Evolutionary conservation across 2,888 invertebrate genomes (phyloP).

Genomic region (Petrolisthes cinctipes): DNA sequence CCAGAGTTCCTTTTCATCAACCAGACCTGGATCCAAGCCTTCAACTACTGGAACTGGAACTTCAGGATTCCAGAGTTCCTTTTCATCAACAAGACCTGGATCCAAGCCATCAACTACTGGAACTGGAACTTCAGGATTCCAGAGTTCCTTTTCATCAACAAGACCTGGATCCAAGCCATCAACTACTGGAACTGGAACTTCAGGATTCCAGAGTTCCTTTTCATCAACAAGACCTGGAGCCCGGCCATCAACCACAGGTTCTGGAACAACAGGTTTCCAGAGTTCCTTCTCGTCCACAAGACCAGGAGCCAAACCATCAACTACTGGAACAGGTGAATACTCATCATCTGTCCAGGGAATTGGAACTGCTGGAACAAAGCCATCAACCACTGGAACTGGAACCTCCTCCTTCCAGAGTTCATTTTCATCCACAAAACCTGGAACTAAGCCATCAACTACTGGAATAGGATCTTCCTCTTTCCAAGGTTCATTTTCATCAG

Average conservation of each 20-base stretch:
- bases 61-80: background rate
- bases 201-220: background rate
- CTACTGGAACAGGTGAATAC: too few relatives aligned
- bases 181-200: background rate
- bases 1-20: background rate
- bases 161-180: background rate
- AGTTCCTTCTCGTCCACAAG: background rate
- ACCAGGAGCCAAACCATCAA: background rate
- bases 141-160: background rate
- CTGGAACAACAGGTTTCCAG: background rate
- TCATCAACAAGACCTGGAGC: background rate
- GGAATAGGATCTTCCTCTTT: too few relatives aligned
- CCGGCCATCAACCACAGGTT: background rate
- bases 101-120: background rate
- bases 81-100: background rate
- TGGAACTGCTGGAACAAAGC: too few relatives aligned
- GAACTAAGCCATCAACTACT: too few relatives aligned
- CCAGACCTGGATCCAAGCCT: background rate
- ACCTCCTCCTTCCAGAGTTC: too few relatives aligned
- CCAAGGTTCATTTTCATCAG: too few relatives aligned
- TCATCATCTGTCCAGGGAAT: too few relatives aligned
- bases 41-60: background rate
- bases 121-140: background rate
- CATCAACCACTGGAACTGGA: too few relatives aligned
- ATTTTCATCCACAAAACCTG: too few relatives aligned